These are phyloP conservation scores for Mus caroli DNA, from an alignment of 2,797 vertebrate genomes.

Conservation along the genomic window DNA sequence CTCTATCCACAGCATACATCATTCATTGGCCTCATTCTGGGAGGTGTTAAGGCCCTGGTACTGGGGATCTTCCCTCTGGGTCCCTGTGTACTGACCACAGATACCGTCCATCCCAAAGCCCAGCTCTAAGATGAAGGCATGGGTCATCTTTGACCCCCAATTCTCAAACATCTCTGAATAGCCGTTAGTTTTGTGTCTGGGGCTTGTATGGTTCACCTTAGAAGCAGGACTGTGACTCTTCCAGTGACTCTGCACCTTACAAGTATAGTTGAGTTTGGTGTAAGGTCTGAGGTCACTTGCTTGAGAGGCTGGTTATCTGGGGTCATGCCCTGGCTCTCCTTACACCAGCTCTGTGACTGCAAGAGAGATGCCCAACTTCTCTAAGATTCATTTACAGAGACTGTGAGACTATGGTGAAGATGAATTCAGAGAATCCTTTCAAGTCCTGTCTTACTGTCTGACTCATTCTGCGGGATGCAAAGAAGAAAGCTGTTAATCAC, in stretches of 20 bases:
- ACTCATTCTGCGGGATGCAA: background rate
- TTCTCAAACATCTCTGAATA: background rate
- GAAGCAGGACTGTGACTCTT: background rate
- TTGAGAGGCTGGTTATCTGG: background rate
- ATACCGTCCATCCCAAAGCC: background rate
- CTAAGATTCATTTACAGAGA: background rate
- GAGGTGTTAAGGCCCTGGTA: accelerated
- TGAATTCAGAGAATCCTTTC: background rate
- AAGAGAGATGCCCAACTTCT: background rate
- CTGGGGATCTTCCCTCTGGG: background rate
- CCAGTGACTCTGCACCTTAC: accelerated
- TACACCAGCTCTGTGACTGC: background rate
- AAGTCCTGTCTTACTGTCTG: background rate
- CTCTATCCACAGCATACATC: background rate
- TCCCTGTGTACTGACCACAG: background rate
- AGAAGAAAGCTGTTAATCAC: background rate
- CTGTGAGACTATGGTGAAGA: background rate
- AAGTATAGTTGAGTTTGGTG: background rate
- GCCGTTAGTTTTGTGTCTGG: background rate
- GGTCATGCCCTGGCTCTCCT: background rate
- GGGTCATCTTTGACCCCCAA: background rate
- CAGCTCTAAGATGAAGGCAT: background rate
- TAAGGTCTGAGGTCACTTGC: background rate
- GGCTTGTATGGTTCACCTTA: background rate
- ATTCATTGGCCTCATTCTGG: background rate